A percentile compares a stretch with the other conserved stretches of the same genome.
Conservation (phyloP, 2,888 invertebrate species). For the Ditula angustiorana region DNA sequence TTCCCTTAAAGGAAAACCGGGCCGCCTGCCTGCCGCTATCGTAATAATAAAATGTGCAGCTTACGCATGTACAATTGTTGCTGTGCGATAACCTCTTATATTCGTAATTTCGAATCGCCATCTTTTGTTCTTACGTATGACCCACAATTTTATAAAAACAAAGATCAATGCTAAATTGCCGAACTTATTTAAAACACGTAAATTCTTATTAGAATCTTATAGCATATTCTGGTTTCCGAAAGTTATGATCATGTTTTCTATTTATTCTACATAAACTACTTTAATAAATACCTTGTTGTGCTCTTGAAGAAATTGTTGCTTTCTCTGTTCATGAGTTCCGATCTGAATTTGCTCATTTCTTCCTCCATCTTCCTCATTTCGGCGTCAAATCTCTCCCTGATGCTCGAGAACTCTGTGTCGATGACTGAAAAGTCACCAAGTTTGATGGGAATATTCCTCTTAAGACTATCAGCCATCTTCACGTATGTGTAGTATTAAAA, state of each 20-base stretch:
- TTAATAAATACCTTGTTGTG: constrained; percentile 89
- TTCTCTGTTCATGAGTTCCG: constrained; percentile 96
- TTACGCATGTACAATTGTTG: not conserved
- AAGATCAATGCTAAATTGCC: not conserved
- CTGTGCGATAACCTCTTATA: constrained; percentile 24
- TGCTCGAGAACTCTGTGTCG: constrained; percentile 98
- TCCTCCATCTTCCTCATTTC: constrained; percentile 99
- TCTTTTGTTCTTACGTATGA: not conserved
- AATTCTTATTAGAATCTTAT: constrained; percentile 27
- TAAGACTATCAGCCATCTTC: constrained; percentile 93
- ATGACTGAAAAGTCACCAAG: constrained; percentile 97
- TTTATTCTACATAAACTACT: constrained; percentile 8
- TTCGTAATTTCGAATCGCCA: not conserved
- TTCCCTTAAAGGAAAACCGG: constrained; percentile 78
- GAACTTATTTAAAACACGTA: not conserved
- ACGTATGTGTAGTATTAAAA: constrained; percentile 63
- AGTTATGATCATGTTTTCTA: not conserved
- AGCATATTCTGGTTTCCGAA: not conserved
- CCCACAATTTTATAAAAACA: not conserved
- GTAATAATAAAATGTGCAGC: constrained; percentile 66
- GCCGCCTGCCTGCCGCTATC: constrained; percentile 65
- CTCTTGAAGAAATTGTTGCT: constrained; percentile 96
- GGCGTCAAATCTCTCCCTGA: constrained; percentile 97
- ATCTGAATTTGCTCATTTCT: constrained; percentile 98
- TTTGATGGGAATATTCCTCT: constrained; percentile 96